These are phyloP conservation scores for Trissolcus japonicus DNA, from an alignment of 2,888 invertebrate species.

Conservation along the genomic window DNA sequence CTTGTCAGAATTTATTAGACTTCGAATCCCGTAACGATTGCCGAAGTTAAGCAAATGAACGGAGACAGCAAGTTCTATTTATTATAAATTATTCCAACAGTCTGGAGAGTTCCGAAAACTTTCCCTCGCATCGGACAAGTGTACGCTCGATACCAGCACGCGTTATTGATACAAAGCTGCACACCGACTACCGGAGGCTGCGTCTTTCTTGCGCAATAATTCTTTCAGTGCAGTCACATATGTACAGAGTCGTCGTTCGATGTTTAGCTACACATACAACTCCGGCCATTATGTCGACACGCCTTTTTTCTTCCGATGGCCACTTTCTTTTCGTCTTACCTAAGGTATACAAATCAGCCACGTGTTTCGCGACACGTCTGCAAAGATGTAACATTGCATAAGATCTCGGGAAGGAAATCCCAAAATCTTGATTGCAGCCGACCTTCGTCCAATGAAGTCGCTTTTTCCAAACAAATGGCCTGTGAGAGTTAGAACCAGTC, in stretches of 20 bases:
- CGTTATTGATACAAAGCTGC: slow-evolving; percentile 42
- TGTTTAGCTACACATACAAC: slow-evolving; percentile 42
- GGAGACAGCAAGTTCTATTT: neutral
- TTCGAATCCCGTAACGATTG: too few species aligned
- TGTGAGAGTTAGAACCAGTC: neutral
- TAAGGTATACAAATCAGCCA: slow-evolving; percentile 64
- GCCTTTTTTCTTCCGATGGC: slow-evolving; percentile 63
- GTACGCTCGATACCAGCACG: slow-evolving; percentile 24
- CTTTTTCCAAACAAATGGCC: slow-evolving; percentile 4
- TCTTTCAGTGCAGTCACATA: slow-evolving; percentile 39
- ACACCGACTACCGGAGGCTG: slow-evolving; percentile 44
- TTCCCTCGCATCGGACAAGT: slow-evolving; percentile 28
- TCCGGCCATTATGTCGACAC: slow-evolving; percentile 60
- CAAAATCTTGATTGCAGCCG: slow-evolving; percentile 22
- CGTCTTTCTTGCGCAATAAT: slow-evolving; percentile 49
- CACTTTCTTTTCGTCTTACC: slow-evolving; percentile 69
- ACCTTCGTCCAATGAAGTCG: slow-evolving; percentile 2
- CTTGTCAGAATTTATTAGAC: too few species aligned
- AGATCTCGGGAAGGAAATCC: slow-evolving; percentile 38
- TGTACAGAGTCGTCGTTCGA: slow-evolving; percentile 23
- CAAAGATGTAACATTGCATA: slow-evolving; percentile 41
- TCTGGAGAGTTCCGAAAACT: slow-evolving; percentile 19
- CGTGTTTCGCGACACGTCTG: slow-evolving; percentile 64
- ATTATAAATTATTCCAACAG: neutral
- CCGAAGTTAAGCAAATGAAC: too few species aligned